Evolutionary conservation across 2,888 invertebrate genomes (phyloP).

Genomic region (Palloptera scutellata): DNA sequence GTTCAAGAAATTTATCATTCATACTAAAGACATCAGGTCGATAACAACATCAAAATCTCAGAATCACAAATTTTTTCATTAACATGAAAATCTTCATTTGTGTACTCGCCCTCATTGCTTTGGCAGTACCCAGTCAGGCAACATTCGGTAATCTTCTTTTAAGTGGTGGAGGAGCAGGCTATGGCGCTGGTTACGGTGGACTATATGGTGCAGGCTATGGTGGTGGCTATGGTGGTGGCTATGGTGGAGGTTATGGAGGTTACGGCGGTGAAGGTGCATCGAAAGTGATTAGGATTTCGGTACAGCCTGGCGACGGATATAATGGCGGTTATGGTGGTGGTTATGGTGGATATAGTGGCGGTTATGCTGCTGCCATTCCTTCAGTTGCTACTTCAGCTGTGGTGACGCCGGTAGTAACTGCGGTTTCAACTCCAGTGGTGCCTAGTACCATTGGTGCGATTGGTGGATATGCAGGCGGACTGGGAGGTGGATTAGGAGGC

Average conservation of each 20-base stretch:
- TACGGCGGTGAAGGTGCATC: conserved; percentile 31
- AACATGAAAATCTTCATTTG: conserved; percentile 42
- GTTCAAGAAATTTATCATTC: conserved; percentile 48
- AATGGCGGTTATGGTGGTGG: conserved; percentile 54
- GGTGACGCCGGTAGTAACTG: conserved; percentile 48
- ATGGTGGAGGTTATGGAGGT: conserved; percentile 28
- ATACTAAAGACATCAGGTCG: conserved; percentile 30
- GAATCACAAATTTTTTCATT: too few relatives aligned
- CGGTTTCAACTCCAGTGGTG: conserved; percentile 47
- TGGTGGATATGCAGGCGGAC: conserved; percentile 48
- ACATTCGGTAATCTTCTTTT: conserved; percentile 26
- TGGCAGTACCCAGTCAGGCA: conserved; percentile 12
- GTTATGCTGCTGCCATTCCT: conserved; percentile 23
- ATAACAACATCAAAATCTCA: not conserved
- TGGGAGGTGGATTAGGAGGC: conserved; percentile 51
- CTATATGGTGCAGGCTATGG: conserved; percentile 21
- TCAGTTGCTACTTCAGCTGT: conserved; percentile 38
- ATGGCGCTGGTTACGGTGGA: conserved; percentile 7
- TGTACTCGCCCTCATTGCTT: conserved; percentile 21
- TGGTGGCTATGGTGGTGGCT: conserved; percentile 22
- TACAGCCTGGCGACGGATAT: conserved; percentile 44
- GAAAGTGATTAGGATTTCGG: conserved; percentile 34
- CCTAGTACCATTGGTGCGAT: conserved; percentile 45
- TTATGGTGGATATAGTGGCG: conserved; percentile 45
- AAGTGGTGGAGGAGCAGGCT: conserved; percentile 22